Conservation (phyloP, 1,140 invertebrate genomes). For the Macrobrachium rosenbergii region DNA sequence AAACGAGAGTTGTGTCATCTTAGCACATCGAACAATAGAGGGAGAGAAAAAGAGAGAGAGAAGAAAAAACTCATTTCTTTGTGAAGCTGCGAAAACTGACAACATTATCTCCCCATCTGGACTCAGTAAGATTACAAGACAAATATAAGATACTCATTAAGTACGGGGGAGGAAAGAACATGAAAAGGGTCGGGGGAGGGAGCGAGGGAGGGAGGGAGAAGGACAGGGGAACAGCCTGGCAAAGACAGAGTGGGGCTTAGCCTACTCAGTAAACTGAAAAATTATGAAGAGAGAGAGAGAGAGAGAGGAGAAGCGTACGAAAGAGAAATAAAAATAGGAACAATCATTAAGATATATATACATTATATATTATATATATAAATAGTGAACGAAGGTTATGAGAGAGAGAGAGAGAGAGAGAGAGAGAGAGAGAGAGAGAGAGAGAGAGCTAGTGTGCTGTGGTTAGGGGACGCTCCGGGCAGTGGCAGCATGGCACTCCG, state of each 20-base stretch:
- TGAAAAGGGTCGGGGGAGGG: too few species aligned
- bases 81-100: too few species aligned
- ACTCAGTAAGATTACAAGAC: too few species aligned
- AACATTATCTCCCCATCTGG: too few species aligned
- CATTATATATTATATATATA: neutral
- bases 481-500: neutral
- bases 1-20: too few species aligned
- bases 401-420: neutral
- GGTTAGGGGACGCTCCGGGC: neutral
- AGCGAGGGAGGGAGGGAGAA: neutral
- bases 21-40: too few species aligned
- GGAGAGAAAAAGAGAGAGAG: too few species aligned
- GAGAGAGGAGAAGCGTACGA: neutral
- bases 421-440: slow-evolving; percentile 39
- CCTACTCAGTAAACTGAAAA: too few species aligned
- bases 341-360: neutral
- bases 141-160: too few species aligned
- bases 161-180: too few species aligned
- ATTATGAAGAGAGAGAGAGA: neutral
- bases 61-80: too few species aligned
- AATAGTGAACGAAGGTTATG: neutral
- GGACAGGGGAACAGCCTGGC: neutral
- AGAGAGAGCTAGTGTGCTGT: neutral
- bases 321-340: neutral
- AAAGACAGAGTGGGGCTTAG: too few species aligned